phyloP scores from a whole-genome alignment of 2,113 vertebrate genomes.

The Sciurus niger region DNA sequence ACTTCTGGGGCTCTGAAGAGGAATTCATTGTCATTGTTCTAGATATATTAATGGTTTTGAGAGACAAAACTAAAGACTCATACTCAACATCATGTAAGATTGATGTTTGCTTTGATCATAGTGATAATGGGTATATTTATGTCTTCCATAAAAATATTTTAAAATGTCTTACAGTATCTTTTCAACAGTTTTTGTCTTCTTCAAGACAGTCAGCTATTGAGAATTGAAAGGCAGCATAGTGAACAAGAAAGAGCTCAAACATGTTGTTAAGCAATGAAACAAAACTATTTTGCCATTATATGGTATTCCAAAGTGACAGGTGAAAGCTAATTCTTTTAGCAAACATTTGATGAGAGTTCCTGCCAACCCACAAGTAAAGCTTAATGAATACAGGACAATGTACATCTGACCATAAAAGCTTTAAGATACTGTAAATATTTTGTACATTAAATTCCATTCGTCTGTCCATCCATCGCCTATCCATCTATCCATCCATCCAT shows the following conservation, averaged over 20 bases:
- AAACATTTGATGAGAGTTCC: conserved; percentile 75
- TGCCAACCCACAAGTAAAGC: conserved; percentile 46
- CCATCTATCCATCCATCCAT: neutral
- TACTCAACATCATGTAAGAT: neutral
- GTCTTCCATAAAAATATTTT: conserved; percentile 43
- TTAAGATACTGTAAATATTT: conserved; percentile 53
- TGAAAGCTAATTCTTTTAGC: conserved; percentile 67
- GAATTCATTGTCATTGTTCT: neutral
- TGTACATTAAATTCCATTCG: neutral
- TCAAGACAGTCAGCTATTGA: neutral
- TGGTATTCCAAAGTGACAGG: conserved; percentile 58
- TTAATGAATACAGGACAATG: conserved; percentile 41
- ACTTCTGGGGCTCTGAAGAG: neutral
- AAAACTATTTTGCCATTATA: conserved; percentile 11
- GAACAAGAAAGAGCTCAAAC: neutral
- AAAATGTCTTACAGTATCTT: conserved; percentile 26
- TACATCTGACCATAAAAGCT: conserved; percentile 52
- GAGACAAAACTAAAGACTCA: neutral
- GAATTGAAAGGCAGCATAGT: neutral
- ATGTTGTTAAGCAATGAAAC: conserved; percentile 19
- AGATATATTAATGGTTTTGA: neutral
- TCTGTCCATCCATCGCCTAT: no score
- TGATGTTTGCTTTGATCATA: conserved; percentile 40
- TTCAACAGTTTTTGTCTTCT: neutral
- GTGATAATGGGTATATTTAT: neutral